Percentiles rank a stretch among this genome's conserved stretches.
Evolutionary conservation across 2,797 vertebrate species (phyloP).

Genomic region (Enteromius anoplus): DNA sequence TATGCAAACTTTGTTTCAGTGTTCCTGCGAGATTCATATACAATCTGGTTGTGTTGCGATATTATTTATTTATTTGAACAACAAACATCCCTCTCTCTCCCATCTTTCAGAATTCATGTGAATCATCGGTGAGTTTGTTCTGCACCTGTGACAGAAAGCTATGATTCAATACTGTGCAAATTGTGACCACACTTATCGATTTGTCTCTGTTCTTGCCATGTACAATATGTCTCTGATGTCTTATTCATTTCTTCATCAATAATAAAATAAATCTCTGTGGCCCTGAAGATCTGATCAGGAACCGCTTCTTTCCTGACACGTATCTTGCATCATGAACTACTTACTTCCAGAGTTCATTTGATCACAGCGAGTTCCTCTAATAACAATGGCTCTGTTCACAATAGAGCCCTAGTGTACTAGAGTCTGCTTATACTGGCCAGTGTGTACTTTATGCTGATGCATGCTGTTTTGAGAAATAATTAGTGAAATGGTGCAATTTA

Average conservation of each 20-base stretch:
- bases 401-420: not conserved
- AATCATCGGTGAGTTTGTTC: not conserved
- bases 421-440: not conserved
- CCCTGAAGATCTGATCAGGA: slow-evolving; percentile 3
- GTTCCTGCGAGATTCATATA: too few relatives aligned
- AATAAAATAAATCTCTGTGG: not conserved
- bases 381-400: not conserved
- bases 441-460: not conserved
- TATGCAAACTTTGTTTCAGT: too few relatives aligned
- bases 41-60: too few relatives aligned
- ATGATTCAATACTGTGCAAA: not conserved
- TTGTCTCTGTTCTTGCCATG: not conserved
- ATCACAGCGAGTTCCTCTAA: not conserved
- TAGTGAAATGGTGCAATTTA: not conserved
- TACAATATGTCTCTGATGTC: not conserved
- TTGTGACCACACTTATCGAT: not conserved
- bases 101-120: too few relatives aligned
- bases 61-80: too few relatives aligned
- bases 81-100: too few relatives aligned
- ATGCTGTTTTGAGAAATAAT: not conserved
- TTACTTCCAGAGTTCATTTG: not conserved
- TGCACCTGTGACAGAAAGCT: not conserved
- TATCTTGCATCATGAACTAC: slow-evolving; percentile 19
- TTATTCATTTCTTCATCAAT: slow-evolving; percentile 7
- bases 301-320: not conserved